These are phyloP conservation scores for Apogon hyalosoma DNA, from an alignment of 2,797 vertebrate species.

Conservation along the genomic window DNA sequence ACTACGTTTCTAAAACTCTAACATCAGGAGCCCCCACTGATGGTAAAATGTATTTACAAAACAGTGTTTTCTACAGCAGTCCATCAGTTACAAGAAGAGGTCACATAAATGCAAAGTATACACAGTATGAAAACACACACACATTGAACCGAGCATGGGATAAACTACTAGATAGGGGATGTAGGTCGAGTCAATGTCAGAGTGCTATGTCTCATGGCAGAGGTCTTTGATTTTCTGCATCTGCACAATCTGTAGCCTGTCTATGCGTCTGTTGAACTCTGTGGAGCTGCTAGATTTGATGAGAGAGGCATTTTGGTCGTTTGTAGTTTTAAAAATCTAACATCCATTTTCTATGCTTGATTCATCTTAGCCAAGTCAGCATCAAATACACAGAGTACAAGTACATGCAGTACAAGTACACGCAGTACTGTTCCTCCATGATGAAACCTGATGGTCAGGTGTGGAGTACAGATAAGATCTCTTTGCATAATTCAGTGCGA, in stretches of 20 bases:
- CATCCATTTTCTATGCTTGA: conserved; percentile 11
- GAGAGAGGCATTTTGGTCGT: conserved; percentile 6
- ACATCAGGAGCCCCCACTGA: too few species aligned
- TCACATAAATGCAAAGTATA: not conserved
- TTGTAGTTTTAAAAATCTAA: conserved; percentile 13
- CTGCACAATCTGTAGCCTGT: conserved; percentile 13
- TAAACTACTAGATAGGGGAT: conserved; percentile 56
- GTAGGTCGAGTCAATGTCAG: conserved; percentile 65
- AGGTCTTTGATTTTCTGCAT: conserved; percentile 33
- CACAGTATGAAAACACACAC: conserved; percentile 9
- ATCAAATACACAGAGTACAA: not conserved
- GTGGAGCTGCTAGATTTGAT: not conserved
- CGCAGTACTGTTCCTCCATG: not conserved
- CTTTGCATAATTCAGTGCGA: not conserved
- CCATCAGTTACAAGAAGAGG: not conserved
- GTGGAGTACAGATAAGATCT: not conserved
- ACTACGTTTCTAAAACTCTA: not conserved
- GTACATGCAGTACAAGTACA: not conserved
- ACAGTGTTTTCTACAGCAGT: not conserved
- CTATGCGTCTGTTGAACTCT: conserved; percentile 3
- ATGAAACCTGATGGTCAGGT: not conserved
- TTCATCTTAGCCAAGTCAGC: conserved; percentile 3
- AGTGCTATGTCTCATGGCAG: conserved; percentile 24
- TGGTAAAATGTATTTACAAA: not conserved
- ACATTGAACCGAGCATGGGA: conserved; percentile 29